These are phyloP conservation scores for Camelus bactrianus DNA, from an alignment of 2,113 vertebrate species.

Conservation along the genomic window DNA sequence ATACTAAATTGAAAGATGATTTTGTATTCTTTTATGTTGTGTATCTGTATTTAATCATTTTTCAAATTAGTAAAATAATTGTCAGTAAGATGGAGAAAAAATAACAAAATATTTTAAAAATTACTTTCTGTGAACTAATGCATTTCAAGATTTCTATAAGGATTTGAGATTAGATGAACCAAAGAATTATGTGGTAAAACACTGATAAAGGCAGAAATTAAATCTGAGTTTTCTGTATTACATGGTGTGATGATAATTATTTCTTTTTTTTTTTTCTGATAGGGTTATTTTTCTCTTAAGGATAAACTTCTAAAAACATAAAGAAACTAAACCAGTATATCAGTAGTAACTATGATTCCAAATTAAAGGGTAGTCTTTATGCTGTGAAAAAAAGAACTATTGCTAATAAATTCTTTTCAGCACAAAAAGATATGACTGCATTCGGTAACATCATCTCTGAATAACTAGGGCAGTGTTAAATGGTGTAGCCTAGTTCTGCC, in stretches of 20 bases:
- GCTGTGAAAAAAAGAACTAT: background rate
- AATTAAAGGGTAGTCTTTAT: slow-evolving; percentile 25
- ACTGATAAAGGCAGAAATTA: background rate
- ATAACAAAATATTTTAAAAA: background rate
- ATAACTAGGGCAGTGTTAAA: background rate
- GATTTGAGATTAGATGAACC: slow-evolving; percentile 19
- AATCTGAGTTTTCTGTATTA: background rate
- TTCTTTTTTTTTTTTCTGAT: background rate
- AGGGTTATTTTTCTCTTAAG: slow-evolving; percentile 41
- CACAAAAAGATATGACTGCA: background rate
- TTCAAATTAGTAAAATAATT: slow-evolving; percentile 28
- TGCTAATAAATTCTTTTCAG: slow-evolving; percentile 16
- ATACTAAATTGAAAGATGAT: background rate
- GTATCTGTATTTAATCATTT: background rate
- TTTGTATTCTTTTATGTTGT: background rate
- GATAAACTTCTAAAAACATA: slow-evolving; percentile 20
- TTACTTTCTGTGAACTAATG: background rate
- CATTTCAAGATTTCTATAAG: background rate
- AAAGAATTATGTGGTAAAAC: background rate
- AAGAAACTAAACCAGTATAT: background rate
- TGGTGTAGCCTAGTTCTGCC: background rate
- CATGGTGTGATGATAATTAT: background rate
- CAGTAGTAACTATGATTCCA: background rate
- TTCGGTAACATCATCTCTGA: background rate
- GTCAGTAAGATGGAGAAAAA: background rate